phyloP scores from a whole-genome alignment of 53 echinoderm and acorn worm species.

The Mesocentrotus franciscanus region DNA sequence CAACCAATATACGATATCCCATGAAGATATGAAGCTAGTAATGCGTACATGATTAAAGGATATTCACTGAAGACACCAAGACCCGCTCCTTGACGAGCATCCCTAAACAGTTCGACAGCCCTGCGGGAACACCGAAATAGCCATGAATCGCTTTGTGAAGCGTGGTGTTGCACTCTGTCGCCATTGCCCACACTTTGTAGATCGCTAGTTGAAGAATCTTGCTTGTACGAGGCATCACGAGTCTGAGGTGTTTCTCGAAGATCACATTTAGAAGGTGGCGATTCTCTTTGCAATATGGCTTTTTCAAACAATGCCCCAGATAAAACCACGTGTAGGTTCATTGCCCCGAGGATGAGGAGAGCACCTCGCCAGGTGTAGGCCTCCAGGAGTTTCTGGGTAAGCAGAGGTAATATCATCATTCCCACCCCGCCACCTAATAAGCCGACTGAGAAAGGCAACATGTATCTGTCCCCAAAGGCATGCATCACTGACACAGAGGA shows the following conservation, averaged over 20 bases:
- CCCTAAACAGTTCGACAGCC: neutral
- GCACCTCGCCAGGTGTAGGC: conserved; percentile 36
- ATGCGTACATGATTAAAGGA: neutral
- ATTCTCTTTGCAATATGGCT: neutral
- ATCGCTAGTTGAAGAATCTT: neutral
- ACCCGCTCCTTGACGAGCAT: neutral
- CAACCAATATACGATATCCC: conserved; percentile 10
- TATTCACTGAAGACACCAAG: neutral
- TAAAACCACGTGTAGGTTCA: conserved; percentile 7
- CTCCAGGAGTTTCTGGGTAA: neutral
- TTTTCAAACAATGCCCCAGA: neutral
- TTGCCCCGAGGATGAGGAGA: neutral
- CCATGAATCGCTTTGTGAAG: neutral
- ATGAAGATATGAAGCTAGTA: neutral
- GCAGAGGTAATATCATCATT: neutral
- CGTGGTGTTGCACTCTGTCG: too few relatives aligned
- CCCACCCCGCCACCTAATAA: neutral
- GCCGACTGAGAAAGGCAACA: neutral
- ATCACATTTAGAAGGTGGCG: neutral
- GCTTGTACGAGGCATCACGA: too few relatives aligned
- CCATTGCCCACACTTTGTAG: neutral
- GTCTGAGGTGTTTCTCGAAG: neutral
- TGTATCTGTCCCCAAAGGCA: neutral
- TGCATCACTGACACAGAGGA: neutral
- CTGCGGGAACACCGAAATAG: neutral